These are phyloP conservation scores for Uloborus diversus DNA, from an alignment of 1,140 invertebrate species.

Conservation along the genomic window DNA sequence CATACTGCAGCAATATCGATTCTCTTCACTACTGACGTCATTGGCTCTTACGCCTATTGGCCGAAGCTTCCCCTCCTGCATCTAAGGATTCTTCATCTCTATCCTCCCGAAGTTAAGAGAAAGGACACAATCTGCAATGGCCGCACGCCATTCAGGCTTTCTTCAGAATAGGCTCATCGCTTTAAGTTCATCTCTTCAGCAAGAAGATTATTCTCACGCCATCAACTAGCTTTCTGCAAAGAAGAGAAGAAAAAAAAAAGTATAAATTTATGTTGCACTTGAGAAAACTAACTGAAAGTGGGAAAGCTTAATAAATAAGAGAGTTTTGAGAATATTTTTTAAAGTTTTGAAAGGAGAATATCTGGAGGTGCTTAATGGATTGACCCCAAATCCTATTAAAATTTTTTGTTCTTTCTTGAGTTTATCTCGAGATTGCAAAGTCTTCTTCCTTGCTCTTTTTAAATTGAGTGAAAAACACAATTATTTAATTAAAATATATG, in stretches of 20 bases:
- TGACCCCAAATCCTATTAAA: too few relatives aligned
- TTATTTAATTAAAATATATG: too few relatives aligned
- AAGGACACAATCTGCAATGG: constrained; percentile 40
- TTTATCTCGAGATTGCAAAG: too few relatives aligned
- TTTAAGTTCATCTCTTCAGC: constrained; percentile 18
- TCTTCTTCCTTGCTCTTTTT: too few relatives aligned
- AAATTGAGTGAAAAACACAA: too few relatives aligned
- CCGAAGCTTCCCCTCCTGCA: constrained; percentile 38
- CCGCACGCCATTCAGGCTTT: constrained; percentile 41
- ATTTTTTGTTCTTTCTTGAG: too few relatives aligned
- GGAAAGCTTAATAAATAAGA: not conserved
- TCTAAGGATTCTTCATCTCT: constrained; percentile 48
- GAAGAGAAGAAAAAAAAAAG: constrained; percentile 11
- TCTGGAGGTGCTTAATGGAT: not conserved
- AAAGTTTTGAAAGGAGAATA: not conserved
- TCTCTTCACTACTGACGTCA: constrained; percentile 51
- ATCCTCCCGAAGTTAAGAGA: constrained; percentile 35
- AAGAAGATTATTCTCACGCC: constrained; percentile 37
- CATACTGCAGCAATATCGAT: constrained; percentile 55
- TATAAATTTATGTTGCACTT: not conserved
- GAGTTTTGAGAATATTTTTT: not conserved
- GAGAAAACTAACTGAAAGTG: not conserved
- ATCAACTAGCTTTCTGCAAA: constrained; percentile 20
- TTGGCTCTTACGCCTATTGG: constrained; percentile 48
- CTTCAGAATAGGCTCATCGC: constrained; percentile 41